These are phyloP conservation scores for Allacma fusca DNA, from an alignment of 2,888 invertebrate species.

Conservation along the genomic window DNA sequence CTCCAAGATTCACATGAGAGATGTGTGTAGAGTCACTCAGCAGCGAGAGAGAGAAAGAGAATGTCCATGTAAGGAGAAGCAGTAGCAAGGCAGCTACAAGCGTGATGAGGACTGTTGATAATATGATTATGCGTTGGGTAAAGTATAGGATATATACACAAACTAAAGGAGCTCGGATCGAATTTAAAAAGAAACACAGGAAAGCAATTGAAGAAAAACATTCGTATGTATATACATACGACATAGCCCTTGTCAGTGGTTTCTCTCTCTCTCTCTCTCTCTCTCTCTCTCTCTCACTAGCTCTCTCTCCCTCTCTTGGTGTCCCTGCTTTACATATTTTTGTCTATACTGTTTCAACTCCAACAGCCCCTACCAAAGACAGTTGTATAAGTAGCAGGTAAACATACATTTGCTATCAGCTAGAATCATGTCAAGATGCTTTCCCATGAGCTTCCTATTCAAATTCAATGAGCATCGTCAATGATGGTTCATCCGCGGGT, in stretches of 20 bases:
- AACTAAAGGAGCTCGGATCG: slow-evolving; percentile 18
- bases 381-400: background rate
- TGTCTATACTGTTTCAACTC: too few species aligned
- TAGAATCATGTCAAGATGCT: slow-evolving; percentile 42
- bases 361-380: too few species aligned
- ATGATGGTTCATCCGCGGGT: slow-evolving; percentile 19
- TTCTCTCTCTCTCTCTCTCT: background rate
- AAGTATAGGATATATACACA: slow-evolving; percentile 4
- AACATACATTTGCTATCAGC: slow-evolving; percentile 39
- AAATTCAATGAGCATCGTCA: slow-evolving; percentile 45
- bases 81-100: background rate
- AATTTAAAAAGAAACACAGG: slow-evolving; percentile 25
- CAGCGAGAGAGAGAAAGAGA: slow-evolving; percentile 2
- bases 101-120: slow-evolving; percentile 10
- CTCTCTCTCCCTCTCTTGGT: background rate
- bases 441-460: slow-evolving; percentile 45
- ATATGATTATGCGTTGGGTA: background rate
- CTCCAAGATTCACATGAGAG: too few species aligned
- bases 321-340: too few species aligned
- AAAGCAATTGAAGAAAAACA: slow-evolving; percentile 16
- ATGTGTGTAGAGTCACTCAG: too few species aligned
- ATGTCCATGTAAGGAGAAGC: slow-evolving; percentile 6
- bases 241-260: background rate
- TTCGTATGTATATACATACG: background rate
- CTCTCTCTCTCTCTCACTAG: too few species aligned